Evolutionary conservation across 2,888 invertebrate species (phyloP).

Genomic region (Drosophila barbarae): DNA sequence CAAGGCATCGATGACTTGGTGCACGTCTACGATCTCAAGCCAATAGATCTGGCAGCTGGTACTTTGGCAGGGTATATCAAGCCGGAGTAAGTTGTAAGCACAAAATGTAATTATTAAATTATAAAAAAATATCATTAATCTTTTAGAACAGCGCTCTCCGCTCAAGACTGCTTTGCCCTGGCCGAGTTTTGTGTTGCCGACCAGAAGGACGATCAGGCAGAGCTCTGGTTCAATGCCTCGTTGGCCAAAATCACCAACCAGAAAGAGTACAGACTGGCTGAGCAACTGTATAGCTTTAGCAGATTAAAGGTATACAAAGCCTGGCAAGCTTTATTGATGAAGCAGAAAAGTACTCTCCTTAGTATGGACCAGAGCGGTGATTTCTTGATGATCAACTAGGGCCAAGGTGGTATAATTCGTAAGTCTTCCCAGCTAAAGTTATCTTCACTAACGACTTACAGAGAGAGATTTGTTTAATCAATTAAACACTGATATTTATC

Average conservation of each 20-base stretch:
- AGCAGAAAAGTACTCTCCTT: not conserved
- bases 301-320: not conserved
- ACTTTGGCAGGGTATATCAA: slow-evolving; percentile 11
- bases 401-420: too few species aligned
- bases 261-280: not conserved
- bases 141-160: slow-evolving; percentile 21
- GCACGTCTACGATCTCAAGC: slow-evolving; percentile 24
- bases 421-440: too few species aligned
- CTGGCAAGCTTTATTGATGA: slow-evolving; percentile 6
- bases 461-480: too few species aligned
- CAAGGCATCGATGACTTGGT: slow-evolving; percentile 30
- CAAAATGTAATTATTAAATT: too few species aligned
- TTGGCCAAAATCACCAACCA: slow-evolving; percentile 1
- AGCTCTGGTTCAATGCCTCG: slow-evolving; percentile 40
- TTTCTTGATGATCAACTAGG: too few species aligned
- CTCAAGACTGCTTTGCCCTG: slow-evolving; percentile 38
- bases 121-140: too few species aligned
- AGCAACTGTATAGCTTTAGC: slow-evolving; percentile 4
- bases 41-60: slow-evolving; percentile 32
- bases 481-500: too few species aligned
- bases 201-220: slow-evolving; percentile 5
- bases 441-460: too few species aligned
- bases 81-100: slow-evolving; percentile 17
- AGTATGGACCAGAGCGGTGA: too few species aligned
- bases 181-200: slow-evolving; percentile 27